Base-by-base conservation (phyloP, 2,797 vertebrate species). In the Neosilurus mollespiculum region DNA sequence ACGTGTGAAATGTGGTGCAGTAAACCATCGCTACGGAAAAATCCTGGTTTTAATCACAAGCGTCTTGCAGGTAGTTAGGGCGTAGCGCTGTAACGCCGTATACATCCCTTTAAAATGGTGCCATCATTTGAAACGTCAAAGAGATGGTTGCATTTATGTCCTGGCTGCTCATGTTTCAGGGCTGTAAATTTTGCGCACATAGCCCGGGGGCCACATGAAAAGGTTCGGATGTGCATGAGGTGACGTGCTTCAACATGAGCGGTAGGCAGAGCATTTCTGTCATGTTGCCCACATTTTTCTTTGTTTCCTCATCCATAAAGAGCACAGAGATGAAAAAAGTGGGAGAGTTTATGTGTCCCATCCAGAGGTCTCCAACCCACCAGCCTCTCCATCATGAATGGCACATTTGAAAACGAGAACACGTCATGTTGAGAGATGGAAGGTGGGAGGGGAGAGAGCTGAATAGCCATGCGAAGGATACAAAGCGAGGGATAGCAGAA, bases 261-360 rank as follows among this genome's bases (percentile, higher is more conserved):
- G 43, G 71, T 11, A 61, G 66, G n/a, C 26, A 85, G 61, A 30
- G 65, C 67, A 84, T 87, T 82, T 81, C 76, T 83, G 18, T 67
- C 67, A 70, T 80, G 66, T 72, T 26, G 56, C 70, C 56, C 10
- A 69, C 67, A 54, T n/a, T 82, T 84, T 75, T 58, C 79, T 6
- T n/a, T 61, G 54, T 16, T 24, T 66, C 81, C 69, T 15, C 30
- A 56, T 62, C 58, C 7, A 59, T 61, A 86, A 83, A 89, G 88
- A 83, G 86, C 34, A 70, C 67, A 20, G 59, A 71, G 83, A 61
- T 61, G 58, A 62, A 30, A 67, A 83, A 76, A 56, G 83, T 87
- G 83, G 86, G 89, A 90, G 89, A 90, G 92, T 92, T 90, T 69
- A 82, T 84, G 85, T 90, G 90, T 93, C 90, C 92, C 91, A 93